These are phyloP conservation scores for Adela reaumurella DNA, from an alignment of 2,888 invertebrate species.

Conservation along the genomic window DNA sequence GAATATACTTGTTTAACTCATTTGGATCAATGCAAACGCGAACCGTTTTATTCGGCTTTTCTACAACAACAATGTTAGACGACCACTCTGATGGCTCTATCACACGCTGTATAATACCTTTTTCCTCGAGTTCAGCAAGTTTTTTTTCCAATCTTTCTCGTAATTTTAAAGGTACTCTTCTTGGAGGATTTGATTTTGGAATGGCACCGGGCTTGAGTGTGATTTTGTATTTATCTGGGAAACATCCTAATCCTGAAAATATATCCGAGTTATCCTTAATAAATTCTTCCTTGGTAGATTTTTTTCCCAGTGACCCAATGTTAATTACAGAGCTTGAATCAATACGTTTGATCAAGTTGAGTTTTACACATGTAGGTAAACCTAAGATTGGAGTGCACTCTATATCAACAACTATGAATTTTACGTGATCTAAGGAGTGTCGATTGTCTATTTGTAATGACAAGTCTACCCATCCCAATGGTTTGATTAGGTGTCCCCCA, in stretches of 20 bases:
- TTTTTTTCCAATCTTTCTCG: neutral
- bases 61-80: conserved; percentile 4
- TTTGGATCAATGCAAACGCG: conserved; percentile 11
- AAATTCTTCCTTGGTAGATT: neutral
- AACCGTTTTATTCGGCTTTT: conserved; percentile 6
- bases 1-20: conserved; percentile 9
- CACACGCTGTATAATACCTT: neutral
- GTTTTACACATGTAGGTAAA: neutral
- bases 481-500: neutral
- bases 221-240: neutral
- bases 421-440: neutral
- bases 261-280: neutral
- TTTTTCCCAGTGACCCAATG: too few relatives aligned
- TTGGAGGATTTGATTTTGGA: neutral
- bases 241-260: neutral
- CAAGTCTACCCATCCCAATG: neutral
- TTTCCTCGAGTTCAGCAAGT: neutral
- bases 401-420: neutral
- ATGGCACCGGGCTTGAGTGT: neutral
- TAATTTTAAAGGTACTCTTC: neutral
- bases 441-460: neutral
- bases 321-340: too few relatives aligned
- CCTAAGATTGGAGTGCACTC: conserved; percentile 1
- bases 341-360: neutral
- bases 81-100: conserved; percentile 1